A percentile compares a stretch with the other conserved stretches of the same genome.
Conservation (phyloP, 2,113 vertebrate genomes). For the Physeter macrocephalus region DNA sequence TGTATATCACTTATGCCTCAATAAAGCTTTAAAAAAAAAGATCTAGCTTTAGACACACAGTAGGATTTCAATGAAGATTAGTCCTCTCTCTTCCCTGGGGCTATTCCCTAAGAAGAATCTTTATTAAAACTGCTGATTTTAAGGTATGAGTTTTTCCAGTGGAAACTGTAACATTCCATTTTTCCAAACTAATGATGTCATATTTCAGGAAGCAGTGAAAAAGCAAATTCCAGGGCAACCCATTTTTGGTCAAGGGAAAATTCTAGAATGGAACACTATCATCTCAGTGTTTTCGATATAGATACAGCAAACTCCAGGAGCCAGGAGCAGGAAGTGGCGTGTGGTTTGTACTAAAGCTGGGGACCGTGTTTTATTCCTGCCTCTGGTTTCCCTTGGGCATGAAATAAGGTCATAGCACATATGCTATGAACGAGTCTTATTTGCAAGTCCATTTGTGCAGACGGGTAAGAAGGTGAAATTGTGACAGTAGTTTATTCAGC, state of each 20-base stretch:
- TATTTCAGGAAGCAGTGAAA: background rate
- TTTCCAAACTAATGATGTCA: background rate
- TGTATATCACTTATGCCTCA: background rate
- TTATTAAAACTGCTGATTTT: background rate
- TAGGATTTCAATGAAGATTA: too few species aligned
- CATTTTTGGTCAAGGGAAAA: background rate
- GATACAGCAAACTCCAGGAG: background rate
- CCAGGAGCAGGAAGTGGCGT: background rate
- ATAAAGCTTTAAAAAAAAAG: background rate
- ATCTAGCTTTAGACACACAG: too few species aligned
- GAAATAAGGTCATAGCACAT: fast-evolving
- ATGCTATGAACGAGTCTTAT: fast-evolving
- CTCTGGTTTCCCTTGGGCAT: too few species aligned
- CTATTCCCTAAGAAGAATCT: too few species aligned
- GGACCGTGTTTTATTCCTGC: fast-evolving
- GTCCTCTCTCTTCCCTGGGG: background rate
- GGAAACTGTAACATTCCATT: background rate
- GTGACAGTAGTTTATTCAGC: background rate
- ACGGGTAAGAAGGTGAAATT: background rate
- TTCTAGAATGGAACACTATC: fast-evolving
- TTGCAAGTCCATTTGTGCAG: background rate
- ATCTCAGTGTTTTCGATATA: fast-evolving
- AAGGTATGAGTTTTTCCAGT: background rate
- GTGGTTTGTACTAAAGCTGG: background rate
- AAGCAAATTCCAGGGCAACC: background rate